A percentile compares a stretch with the other conserved stretches of the same genome.
phyloP scores from a whole-genome alignment of 2,888 invertebrate genomes.

The Mythimna pallens region DNA sequence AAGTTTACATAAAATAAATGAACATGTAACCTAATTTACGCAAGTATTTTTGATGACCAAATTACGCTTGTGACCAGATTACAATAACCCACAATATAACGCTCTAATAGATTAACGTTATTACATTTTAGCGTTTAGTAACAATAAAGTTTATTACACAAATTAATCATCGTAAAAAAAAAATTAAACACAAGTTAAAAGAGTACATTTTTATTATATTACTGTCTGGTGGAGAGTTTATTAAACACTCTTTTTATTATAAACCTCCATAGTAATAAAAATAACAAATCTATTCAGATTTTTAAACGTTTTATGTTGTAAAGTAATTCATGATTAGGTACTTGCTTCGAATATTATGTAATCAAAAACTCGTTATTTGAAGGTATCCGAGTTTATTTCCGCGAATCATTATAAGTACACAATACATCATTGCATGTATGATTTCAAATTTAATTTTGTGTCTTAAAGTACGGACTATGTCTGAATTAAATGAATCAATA shows the following conservation, averaged over 20 bases:
- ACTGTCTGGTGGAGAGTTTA: constrained; percentile 44
- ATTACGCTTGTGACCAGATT: not conserved
- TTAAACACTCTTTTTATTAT: constrained; percentile 52
- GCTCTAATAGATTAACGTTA: constrained; percentile 15
- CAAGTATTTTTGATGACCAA: not conserved
- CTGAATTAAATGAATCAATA: too few relatives aligned
- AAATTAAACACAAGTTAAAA: constrained; percentile 30
- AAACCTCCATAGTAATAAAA: constrained; percentile 45
- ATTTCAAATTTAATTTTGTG: not conserved
- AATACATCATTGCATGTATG: not conserved
- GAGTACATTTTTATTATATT: constrained; percentile 40
- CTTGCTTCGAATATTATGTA: constrained; percentile 6
- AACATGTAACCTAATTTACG: not conserved
- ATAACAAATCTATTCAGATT: constrained; percentile 38
- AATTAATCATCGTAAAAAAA: constrained; percentile 42
- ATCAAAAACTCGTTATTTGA: constrained; percentile 17
- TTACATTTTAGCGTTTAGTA: constrained; percentile 17
- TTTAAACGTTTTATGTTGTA: constrained; percentile 18
- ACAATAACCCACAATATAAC: not conserved
- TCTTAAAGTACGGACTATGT: too few relatives aligned
- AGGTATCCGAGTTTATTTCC: constrained; percentile 7
- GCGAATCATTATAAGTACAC: not conserved
- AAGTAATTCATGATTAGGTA: constrained; percentile 22
- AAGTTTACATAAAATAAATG: not conserved
- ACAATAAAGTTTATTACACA: constrained; percentile 33